Evolutionary conservation across 2,797 vertebrate species (phyloP), one percentile per base, ranked within the genome.

Genomic region (Spondyliosoma cantharus): DNA sequence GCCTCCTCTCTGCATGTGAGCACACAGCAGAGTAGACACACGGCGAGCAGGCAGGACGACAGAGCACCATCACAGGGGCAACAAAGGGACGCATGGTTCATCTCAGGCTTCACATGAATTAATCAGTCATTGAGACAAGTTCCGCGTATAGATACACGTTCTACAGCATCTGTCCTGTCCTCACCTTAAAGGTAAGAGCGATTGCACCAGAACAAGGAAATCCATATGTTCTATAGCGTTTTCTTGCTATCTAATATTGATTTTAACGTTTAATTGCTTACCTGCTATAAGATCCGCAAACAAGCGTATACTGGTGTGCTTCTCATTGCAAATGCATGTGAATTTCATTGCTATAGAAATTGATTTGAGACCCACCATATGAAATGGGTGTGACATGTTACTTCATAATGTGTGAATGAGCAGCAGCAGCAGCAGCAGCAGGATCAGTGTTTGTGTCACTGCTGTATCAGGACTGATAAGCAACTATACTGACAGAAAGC

Each of bases 311-410:
- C 3, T 71, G 16, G 17, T 74, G 13, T 46, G 7, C 27, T 32
- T 37, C 27, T 8, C 3, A 2, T 16, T 68, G n/a, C 2, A 71
- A 68, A 67, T 60, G 14, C 37, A 48, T 62, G 42, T 71, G 20
- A 3, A 76, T 81, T 80, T 57, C 1, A 27, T 59, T 43, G 49
- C n/a, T 27, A 8, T 67, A 56, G 29, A 37, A 48, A 58, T 62
- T 32, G 27, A 59, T 74, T 50, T 80, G 57, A 65, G 60, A 48
- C 15, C 53, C 57, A 62, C n/a, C 37, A 56, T 53, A 82, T 84
- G 71, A 73, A 85, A 93, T 91, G 93, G 93, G 93, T 91, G 93
- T 93, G 93, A 91, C 92, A 84, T 86, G 83, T 74, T 80, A 70
- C 78, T 86, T 81, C 52, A 76, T 49, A 50, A 58, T 81, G 65